Base-by-base conservation (phyloP, 2,888 invertebrate species). In the Ectropis crepuscularia region DNA sequence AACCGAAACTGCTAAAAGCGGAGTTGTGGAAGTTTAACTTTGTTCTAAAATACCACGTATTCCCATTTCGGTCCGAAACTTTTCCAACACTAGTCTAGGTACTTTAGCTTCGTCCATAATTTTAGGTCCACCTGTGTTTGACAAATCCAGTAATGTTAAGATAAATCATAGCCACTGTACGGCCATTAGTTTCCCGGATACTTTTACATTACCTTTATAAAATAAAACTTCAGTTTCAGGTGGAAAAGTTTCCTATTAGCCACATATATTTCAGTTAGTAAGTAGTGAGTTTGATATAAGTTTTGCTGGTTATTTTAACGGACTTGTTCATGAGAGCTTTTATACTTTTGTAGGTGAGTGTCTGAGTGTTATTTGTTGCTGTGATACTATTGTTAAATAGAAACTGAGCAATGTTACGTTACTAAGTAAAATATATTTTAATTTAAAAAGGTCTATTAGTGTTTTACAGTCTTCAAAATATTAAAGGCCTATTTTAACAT, bases 61-160 rank as follows among this genome's bases (percentile, higher is more conserved):
- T 55, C 50, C 58, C 53, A 54, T 57, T 57, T 43, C 47, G 50
- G 51, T 63, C 55, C 47, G 62, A 69, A 64, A 60, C 48, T 64
- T 64, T 53, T 57, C 57, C 43, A 60, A 50, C 55, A 51, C 41
- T 45, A 49, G 48, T 38, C 63, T 11, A 47, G 50, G 60, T 61
- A 61, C 64, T 63, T 69, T 61, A 67, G 59, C 65, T 63, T 47
- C 65, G 53, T 69, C 63, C 69, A 68, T 67, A 28, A 67, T 53
- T 67, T 69, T 57, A 70, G 65, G 65, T 70, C 72, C 72, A 72
- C 72, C 72, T 72, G 72, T 66, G 66, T 68, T 68, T 70, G 69
- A 72, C 69, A 70, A 72, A 72, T 72, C 69, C 66, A 63, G 63
- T 59, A 63, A 69, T 69, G 65, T 65, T 59, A 62, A 69, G 60